phyloP scores from a whole-genome alignment of 2,888 invertebrate species.

The Bellardia pandia region DNA sequence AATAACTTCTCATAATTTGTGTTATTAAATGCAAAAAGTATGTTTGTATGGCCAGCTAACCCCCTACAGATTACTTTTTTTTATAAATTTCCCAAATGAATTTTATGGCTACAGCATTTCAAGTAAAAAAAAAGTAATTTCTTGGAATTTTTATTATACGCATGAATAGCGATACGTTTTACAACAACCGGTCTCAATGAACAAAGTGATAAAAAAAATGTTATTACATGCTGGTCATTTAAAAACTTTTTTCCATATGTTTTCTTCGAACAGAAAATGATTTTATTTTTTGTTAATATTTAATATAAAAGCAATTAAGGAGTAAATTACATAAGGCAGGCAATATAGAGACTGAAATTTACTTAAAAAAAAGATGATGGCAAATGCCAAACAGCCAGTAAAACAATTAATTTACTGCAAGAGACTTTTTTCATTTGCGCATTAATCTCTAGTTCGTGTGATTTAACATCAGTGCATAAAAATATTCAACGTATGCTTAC shows the following conservation, averaged over 20 bases:
- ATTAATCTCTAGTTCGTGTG: too few relatives aligned
- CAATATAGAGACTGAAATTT: too few relatives aligned
- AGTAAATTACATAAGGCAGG: background rate
- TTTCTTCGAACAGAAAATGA: background rate
- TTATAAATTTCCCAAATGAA: background rate
- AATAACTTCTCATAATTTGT: too few relatives aligned
- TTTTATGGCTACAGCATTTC: background rate
- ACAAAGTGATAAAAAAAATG: background rate
- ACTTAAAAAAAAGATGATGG: too few relatives aligned
- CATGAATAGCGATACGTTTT: background rate
- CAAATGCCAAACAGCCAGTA: too few relatives aligned
- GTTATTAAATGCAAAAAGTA: background rate
- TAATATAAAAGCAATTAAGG: background rate
- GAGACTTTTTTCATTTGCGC: too few relatives aligned
- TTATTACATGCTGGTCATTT: background rate
- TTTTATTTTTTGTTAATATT: background rate
- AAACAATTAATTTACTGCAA: too few relatives aligned
- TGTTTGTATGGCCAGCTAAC: too few relatives aligned
- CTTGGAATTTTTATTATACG: slow-evolving; percentile 4
- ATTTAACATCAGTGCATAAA: too few relatives aligned
- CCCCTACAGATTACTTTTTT: too few relatives aligned
- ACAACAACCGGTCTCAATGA: background rate
- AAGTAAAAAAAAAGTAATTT: background rate
- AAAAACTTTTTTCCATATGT: background rate
- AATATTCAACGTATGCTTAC: too few relatives aligned